Base-by-base conservation (phyloP, 2,797 vertebrate genomes). In the Tragelaphus oryx region DNA sequence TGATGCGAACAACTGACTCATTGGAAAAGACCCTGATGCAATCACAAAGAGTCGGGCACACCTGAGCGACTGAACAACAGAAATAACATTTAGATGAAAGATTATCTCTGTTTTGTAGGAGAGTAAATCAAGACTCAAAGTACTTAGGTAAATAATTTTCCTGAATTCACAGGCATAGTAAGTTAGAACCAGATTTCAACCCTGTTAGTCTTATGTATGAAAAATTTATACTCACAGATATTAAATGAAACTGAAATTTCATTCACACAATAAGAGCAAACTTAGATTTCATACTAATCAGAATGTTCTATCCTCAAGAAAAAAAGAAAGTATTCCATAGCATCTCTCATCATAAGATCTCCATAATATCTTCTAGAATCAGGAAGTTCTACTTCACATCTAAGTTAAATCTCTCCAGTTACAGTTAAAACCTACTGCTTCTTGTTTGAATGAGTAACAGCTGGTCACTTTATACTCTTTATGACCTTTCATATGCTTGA, bases 391-490 rank as follows among this genome's bases (percentile, higher is more conserved):
- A 94, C 16, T 87, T 95, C n/a, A 87, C 3, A 86, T 48, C 12
- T 87, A 79, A 44, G 37, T 65, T 89, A 85, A 92, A 91, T 91
- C 30, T 96, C 71, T 87, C 54, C 16, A 4, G 28, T 91, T 89
- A 96, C 14, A 94, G 18, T 91, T 92, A 79, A 95, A 95, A 90
- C 79, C 62, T 82, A 94, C 33, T 68, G 44, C 20, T 93, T 93
- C 88, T 95, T 41, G 9, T 93, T 74, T 89, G 65, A 94, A 93
- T 95, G 87, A 95, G 60, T 89, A 97, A 97, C 97, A 98, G 91
- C 95, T 97, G 91, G 95, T 97, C 93, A 96, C 84, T 97, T 96
- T 62, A 95, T 86, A 86, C 2, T 96, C 78, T 96, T 97, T 95
- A 95, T 92, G 96, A 96, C 81, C 93, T 91, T 93, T 97, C 94